Base-by-base conservation (phyloP, 2,888 invertebrate species). In the Eutolmus rufibarbis region DNA sequence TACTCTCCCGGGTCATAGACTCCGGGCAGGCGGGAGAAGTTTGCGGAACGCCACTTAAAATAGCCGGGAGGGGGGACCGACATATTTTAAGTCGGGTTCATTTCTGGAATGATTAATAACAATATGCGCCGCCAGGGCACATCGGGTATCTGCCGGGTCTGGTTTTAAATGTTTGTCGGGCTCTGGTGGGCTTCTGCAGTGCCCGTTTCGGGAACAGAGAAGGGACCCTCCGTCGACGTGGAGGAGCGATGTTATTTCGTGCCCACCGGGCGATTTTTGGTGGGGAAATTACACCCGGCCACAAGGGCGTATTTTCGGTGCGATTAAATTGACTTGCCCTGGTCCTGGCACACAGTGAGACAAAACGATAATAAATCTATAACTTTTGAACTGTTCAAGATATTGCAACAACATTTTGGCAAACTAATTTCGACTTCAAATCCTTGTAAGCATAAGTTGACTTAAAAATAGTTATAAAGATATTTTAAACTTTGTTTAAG, bases 51-150 rank as follows among this genome's bases (percentile, higher is more conserved):
- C 12, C 66, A 66, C 66, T 66, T 66, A 23, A 66, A 66, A 66
- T 28, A 66, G 23, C 66, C 66, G 19, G 28, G 23, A 9, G 28
- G 23, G 23, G 28, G 66, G n/a, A 66, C 19, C 34, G 31, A 56
- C 19, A 37, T 82, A 82, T 57, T 82, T 82, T 82, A 82, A 82
- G 28, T 19, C 12, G 23, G 66, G 66, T 66, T 66, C 66, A 66
- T 66, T 66, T 66, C 66, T 66, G 28, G 66, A 34, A 76, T 76
- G 76, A 76, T 76, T 76, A 76, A 76, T 76, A 76, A 76, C 76
- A 76, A 76, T 76, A 76, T 28, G 76, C 34, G 66, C 66, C 12
- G 66, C 19, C 9, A 19, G 19, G 14, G 66, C 14, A 66, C 8
- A 19, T 66, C 66, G 66, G 66, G 66, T 66, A 66, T 66, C 66